phyloP scores from a whole-genome alignment of 1,140 invertebrate genomes.

The Lasioglossum baleicum region DNA sequence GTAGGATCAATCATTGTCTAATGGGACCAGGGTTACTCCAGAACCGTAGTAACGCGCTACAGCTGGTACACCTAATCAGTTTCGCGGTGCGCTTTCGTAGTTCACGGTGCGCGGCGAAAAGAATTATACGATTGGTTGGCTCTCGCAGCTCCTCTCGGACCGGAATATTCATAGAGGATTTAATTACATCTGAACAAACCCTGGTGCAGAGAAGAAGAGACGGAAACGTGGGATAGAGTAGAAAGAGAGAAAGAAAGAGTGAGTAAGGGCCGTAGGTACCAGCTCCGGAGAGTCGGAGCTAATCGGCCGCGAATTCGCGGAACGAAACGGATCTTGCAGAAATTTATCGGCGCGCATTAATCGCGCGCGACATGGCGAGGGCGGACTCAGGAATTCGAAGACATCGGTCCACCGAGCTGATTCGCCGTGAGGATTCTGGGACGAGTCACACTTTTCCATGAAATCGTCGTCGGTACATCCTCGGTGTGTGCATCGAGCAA shows the following conservation, averaged over 20 bases:
- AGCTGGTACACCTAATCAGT: not conserved
- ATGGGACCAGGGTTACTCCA: not conserved
- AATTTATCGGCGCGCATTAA: slow-evolving; percentile 59
- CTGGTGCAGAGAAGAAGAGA: not conserved
- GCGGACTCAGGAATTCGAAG: slow-evolving; percentile 39
- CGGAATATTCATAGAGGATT: slow-evolving; percentile 47
- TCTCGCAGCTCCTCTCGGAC: not conserved
- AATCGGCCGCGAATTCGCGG: slow-evolving; percentile 43
- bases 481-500: too few relatives aligned
- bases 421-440: slow-evolving; percentile 3
- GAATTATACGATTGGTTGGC: slow-evolving; percentile 39
- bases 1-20: slow-evolving; percentile 1
- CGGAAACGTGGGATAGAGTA: not conserved
- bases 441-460: not conserved
- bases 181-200: slow-evolving; percentile 43
- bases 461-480: not conserved
- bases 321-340: slow-evolving; percentile 47
- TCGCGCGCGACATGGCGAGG: slow-evolving; percentile 50
- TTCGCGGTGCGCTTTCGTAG: not conserved
- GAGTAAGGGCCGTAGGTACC: slow-evolving; percentile 7
- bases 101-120: slow-evolving; percentile 24
- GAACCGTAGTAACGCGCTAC: not conserved
- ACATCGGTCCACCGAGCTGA: slow-evolving; percentile 42
- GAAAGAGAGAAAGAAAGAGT: too few relatives aligned
- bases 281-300: slow-evolving; percentile 6